These are phyloP conservation scores for Myotis brandtii DNA, from an alignment of 2,113 vertebrate species.

Conservation along the genomic window DNA sequence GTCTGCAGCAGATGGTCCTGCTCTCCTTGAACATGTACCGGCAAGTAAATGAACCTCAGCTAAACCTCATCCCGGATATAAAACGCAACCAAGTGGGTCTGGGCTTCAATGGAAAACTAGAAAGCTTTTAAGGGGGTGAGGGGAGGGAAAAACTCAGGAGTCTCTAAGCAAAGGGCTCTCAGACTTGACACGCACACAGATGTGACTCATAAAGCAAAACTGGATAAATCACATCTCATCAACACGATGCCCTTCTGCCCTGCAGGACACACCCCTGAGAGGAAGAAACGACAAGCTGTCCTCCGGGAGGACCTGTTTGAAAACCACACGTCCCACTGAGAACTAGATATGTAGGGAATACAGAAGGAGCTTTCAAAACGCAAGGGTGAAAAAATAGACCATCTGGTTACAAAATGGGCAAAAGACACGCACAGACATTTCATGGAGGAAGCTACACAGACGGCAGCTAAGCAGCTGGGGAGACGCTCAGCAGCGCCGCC, in stretches of 20 bases:
- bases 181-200: background rate
- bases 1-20: background rate
- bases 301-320: background rate
- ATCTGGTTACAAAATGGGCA: background rate
- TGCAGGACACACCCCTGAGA: accelerated
- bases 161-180: background rate
- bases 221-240: background rate
- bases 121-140: background rate
- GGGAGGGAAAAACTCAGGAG: background rate
- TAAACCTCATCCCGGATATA: background rate
- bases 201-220: background rate
- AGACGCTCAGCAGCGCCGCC: background rate
- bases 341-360: background rate
- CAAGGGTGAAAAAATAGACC: background rate
- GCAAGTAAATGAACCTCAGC: background rate
- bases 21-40: background rate
- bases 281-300: background rate
- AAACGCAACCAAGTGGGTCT: background rate
- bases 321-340: background rate
- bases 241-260: background rate
- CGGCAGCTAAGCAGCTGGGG: background rate
- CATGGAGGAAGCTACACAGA: background rate
- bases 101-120: background rate
- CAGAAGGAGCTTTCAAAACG: background rate
- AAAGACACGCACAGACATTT: background rate